These are phyloP conservation scores for Eupithecia subfuscata DNA, from an alignment of 2,888 invertebrate species.

Conservation along the genomic window DNA sequence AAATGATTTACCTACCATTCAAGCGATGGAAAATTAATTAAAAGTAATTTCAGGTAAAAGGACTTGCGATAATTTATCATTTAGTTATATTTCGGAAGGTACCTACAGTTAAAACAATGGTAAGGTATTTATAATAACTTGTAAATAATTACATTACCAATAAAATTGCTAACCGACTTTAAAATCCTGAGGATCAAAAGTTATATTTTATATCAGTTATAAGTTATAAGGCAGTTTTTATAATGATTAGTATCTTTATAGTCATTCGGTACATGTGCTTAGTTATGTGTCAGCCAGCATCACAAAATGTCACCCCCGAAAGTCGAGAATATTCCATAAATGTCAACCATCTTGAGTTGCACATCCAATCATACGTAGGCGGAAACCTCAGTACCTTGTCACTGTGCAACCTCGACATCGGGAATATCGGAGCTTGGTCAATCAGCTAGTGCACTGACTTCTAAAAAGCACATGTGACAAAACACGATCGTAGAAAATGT, in stretches of 20 bases:
- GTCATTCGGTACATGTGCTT: too few relatives aligned
- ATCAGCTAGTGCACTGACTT: background rate
- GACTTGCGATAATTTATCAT: constrained; percentile 6
- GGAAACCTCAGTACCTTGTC: constrained; percentile 34
- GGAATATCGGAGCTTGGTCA: constrained; percentile 5
- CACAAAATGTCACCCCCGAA: constrained; percentile 23
- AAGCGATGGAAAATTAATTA: constrained; percentile 21
- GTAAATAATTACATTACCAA: background rate
- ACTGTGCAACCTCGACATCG: constrained; percentile 18
- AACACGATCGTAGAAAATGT: background rate
- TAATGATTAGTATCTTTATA: background rate
- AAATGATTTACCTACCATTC: constrained; percentile 14
- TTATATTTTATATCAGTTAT: background rate
- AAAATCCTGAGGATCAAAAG: background rate
- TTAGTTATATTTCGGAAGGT: background rate
- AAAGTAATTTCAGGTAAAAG: constrained; percentile 11
- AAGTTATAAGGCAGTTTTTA: background rate
- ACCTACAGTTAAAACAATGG: background rate
- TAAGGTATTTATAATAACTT: background rate
- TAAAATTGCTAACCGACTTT: background rate
- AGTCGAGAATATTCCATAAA: constrained; percentile 33
- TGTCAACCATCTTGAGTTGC: constrained; percentile 36
- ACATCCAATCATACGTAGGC: constrained; percentile 37
- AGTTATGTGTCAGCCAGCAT: constrained; percentile 7
- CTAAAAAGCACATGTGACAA: background rate